Evolutionary conservation across 2,797 vertebrate genomes (phyloP).

Genomic region (Chloroceryle amazona): DNA sequence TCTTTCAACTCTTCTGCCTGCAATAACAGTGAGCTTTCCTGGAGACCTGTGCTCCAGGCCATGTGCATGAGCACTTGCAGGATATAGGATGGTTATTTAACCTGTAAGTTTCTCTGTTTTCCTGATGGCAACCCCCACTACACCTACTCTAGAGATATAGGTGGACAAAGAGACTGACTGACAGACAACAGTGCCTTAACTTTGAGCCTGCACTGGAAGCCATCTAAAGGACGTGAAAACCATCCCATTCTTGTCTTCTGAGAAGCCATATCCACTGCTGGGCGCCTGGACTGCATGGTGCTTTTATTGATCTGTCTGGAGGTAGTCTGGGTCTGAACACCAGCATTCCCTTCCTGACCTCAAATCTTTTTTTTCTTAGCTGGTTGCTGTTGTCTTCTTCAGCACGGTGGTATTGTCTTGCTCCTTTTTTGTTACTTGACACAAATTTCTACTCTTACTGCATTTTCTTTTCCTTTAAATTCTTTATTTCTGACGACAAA

Average conservation of each 20-base stretch:
- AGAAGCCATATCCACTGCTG: not conserved
- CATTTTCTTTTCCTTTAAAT: not conserved
- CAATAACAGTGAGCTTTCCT: not conserved
- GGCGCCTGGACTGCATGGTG: fast-evolving
- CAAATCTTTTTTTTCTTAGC: not conserved
- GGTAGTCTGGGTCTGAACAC: not conserved
- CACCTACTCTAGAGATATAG: not conserved
- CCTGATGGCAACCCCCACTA: not conserved
- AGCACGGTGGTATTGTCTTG: not conserved
- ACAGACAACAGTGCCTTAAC: not conserved
- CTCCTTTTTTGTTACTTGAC: not conserved
- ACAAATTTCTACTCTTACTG: not conserved
- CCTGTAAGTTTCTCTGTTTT: not conserved
- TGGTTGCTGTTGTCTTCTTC: not conserved
- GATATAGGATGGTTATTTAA: not conserved
- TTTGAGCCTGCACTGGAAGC: not conserved
- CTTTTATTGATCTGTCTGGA: not conserved
- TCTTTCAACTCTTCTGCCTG: not conserved
- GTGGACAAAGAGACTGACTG: not conserved
- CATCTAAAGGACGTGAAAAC: not conserved
- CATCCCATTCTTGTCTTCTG: not conserved
- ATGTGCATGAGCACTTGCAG: not conserved
- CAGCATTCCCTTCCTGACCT: not conserved
- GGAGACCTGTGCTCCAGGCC: not conserved
- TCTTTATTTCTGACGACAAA: not conserved